Conservation (phyloP, 2,113 vertebrate genomes). For the Hydrolagus affinis region DNA sequence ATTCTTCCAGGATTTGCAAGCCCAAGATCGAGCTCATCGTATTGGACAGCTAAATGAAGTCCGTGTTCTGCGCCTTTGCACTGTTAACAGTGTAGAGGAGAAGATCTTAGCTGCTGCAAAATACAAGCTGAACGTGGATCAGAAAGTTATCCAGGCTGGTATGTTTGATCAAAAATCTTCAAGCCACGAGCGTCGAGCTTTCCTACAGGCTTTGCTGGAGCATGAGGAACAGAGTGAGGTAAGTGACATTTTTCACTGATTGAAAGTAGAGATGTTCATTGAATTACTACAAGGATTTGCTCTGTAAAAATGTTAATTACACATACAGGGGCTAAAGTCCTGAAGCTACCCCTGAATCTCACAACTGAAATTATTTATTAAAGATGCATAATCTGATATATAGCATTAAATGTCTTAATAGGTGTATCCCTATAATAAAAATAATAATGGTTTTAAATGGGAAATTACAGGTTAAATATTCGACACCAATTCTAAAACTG, state of each 20-base stretch:
- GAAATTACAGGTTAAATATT: too few relatives aligned
- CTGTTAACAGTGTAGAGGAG: conserved; percentile 81
- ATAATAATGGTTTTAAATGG: not conserved
- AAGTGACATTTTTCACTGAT: conserved; percentile 19
- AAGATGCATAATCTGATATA: not conserved
- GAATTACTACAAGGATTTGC: not conserved
- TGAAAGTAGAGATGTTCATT: not conserved
- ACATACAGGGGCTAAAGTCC: too few relatives aligned
- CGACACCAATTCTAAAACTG: not conserved
- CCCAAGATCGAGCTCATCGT: conserved; percentile 75
- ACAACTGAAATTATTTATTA: too few relatives aligned
- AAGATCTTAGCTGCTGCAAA: conserved; percentile 81
- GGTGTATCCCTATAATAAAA: not conserved
- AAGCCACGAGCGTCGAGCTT: conserved; percentile 72
- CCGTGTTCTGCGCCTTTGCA: conserved; percentile 72
- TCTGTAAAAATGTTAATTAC: not conserved
- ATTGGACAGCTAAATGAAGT: conserved; percentile 84
- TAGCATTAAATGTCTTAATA: not conserved
- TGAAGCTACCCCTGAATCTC: too few relatives aligned
- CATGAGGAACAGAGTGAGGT: conserved; percentile 85
- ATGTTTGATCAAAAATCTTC: conserved; percentile 90
- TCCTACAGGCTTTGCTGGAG: conserved; percentile 77
- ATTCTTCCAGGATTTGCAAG: conserved; percentile 66
- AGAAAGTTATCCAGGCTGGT: conserved; percentile 82
- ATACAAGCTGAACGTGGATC: conserved; percentile 81